phyloP scores from a whole-genome alignment of 2,888 invertebrate genomes.

The Acronicta alni region DNA sequence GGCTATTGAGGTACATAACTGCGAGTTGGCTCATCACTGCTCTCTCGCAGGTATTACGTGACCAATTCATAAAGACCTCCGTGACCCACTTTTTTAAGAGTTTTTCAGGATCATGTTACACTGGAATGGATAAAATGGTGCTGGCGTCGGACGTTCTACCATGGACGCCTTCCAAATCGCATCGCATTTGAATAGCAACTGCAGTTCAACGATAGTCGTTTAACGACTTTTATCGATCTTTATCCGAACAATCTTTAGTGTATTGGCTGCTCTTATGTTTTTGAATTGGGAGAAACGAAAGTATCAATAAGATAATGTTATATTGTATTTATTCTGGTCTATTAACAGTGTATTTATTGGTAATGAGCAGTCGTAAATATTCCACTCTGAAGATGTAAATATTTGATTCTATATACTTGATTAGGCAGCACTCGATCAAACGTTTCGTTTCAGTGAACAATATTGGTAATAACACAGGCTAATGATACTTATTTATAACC shows the following conservation, averaged over 20 bases:
- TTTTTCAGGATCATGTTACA: slow-evolving; percentile 63
- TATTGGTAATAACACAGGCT: neutral
- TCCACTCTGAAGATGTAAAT: slow-evolving; percentile 24
- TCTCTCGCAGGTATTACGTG: slow-evolving; percentile 73
- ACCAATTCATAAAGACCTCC: slow-evolving; percentile 68
- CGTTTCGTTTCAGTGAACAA: slow-evolving; percentile 10
- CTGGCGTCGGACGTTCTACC: slow-evolving; percentile 67
- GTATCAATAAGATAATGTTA: slow-evolving; percentile 30
- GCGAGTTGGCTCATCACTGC: slow-evolving; percentile 81
- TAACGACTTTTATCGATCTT: slow-evolving; percentile 75
- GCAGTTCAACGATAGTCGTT: slow-evolving; percentile 74
- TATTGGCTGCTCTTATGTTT: slow-evolving; percentile 27
- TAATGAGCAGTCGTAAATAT: slow-evolving; percentile 23
- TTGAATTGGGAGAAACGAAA: slow-evolving; percentile 17
- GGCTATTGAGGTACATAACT: slow-evolving; percentile 79
- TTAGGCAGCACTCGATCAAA: slow-evolving; percentile 26
- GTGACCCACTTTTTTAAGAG: slow-evolving; percentile 56
- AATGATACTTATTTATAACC: slow-evolving; percentile 9
- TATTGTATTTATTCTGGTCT: slow-evolving; percentile 16
- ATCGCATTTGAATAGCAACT: slow-evolving; percentile 81
- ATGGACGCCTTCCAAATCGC: slow-evolving; percentile 84
- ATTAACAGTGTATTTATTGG: slow-evolving; percentile 39
- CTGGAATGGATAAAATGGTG: slow-evolving; percentile 70
- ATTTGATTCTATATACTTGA: slow-evolving; percentile 29
- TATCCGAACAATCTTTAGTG: slow-evolving; percentile 53